Percentiles rank a stretch among this genome's conserved stretches.
These are phyloP conservation scores for Ichneumon xanthorius DNA, from an alignment of 2,888 invertebrate genomes.

Conservation along the genomic window DNA sequence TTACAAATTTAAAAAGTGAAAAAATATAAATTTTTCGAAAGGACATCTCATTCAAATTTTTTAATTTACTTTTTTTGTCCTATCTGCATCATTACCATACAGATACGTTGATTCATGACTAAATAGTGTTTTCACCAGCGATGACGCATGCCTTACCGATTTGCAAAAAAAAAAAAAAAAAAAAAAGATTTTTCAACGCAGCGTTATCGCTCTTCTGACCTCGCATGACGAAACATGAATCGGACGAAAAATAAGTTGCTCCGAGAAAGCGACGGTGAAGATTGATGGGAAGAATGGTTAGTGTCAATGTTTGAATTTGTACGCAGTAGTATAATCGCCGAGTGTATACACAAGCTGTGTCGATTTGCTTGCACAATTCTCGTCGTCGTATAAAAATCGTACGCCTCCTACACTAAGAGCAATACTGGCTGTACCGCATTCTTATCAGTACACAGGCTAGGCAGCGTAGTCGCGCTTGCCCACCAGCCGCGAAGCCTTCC, in stretches of 20 bases:
- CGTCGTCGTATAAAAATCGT: constrained; percentile 13
- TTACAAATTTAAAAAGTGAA: background rate
- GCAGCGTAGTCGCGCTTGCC: constrained; percentile 55
- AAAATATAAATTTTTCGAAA: background rate
- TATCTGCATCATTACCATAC: background rate
- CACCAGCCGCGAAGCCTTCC: constrained; percentile 35
- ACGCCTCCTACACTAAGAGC: constrained; percentile 30
- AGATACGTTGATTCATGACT: background rate
- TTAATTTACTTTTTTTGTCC: background rate
- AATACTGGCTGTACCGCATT: constrained; percentile 46
- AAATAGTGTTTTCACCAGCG: background rate
- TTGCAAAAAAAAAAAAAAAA: background rate
- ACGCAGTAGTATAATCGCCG: constrained; percentile 1
- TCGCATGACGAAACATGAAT: background rate
- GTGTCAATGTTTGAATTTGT: constrained; percentile 12
- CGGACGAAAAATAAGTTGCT: background rate
- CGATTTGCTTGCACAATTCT: constrained; percentile 5
- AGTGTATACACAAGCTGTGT: background rate
- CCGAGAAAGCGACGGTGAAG: background rate
- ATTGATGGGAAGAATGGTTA: constrained; percentile 8
- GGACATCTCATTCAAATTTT: background rate
- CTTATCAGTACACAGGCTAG: constrained; percentile 59
- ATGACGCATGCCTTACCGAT: background rate
- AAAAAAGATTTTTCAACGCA: background rate
- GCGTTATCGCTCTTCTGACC: background rate